phyloP scores from a whole-genome alignment of 2,888 invertebrate genomes.

The Reticulitermes lucifugus region DNA sequence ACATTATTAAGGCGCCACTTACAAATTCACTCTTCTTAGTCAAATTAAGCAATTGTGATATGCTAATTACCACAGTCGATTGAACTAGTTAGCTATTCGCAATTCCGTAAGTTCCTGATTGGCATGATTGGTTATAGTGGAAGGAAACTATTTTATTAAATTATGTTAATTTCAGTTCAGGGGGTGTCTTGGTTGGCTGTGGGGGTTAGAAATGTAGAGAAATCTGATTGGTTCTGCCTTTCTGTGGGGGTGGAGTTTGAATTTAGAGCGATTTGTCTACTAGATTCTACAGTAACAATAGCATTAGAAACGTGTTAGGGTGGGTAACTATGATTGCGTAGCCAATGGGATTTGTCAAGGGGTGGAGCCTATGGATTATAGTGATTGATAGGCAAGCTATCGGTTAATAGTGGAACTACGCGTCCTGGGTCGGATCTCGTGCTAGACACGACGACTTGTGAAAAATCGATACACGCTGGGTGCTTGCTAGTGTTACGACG shows the following conservation, averaged over 20 bases:
- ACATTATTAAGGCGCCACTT: conserved; percentile 5
- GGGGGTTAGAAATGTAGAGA: conserved; percentile 6
- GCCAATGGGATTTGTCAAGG: conserved; percentile 28
- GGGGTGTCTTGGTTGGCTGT: conserved; percentile 8
- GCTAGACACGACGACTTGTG: background rate
- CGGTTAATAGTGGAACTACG: conserved; percentile 21
- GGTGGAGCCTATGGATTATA: conserved; percentile 26
- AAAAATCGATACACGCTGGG: background rate
- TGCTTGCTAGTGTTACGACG: conserved; percentile 11
- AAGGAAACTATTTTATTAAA: conserved; percentile 32
- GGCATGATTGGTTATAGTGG: conserved; percentile 6
- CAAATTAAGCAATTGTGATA: background rate
- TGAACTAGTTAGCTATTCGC: background rate
- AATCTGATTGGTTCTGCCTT: conserved; percentile 28
- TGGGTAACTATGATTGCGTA: conserved; percentile 29
- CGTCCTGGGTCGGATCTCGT: background rate
- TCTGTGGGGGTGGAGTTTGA: conserved; percentile 25
- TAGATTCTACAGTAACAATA: conserved; percentile 4
- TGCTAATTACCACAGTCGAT: conserved; percentile 11
- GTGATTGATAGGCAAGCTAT: conserved; percentile 24
- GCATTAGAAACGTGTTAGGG: conserved; percentile 35
- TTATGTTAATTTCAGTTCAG: conserved; percentile 33
- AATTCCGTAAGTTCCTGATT: background rate
- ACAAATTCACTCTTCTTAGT: background rate
- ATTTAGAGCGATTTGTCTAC: conserved; percentile 9